These are phyloP conservation scores for Philaethria dido DNA, from an alignment of 2,888 invertebrate genomes.

Conservation along the genomic window DNA sequence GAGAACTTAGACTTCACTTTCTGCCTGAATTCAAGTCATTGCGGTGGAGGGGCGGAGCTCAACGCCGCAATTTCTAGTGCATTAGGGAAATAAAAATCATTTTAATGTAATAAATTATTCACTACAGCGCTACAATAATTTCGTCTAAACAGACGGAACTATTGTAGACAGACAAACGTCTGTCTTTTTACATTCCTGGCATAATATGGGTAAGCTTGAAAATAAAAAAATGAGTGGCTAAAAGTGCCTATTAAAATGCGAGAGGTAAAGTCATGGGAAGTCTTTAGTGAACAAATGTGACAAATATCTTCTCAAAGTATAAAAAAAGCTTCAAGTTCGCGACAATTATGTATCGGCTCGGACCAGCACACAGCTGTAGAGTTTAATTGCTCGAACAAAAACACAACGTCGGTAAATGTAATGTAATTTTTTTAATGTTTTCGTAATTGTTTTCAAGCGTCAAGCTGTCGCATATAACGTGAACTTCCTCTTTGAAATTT, in stretches of 20 bases:
- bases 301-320: constrained; percentile 21
- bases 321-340: constrained; percentile 19
- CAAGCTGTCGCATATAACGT: constrained; percentile 33
- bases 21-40: too few relatives aligned
- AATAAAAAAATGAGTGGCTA: neutral
- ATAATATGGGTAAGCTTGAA: too few relatives aligned
- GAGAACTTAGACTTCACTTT: too few relatives aligned
- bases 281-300: constrained; percentile 18
- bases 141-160: too few relatives aligned
- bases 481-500: constrained; percentile 22
- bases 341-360: constrained; percentile 20
- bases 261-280: neutral
- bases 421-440: constrained; percentile 28
- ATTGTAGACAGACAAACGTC: too few relatives aligned
- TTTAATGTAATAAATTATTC: too few relatives aligned
- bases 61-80: too few relatives aligned
- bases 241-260: neutral
- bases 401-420: constrained; percentile 19
- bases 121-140: too few relatives aligned
- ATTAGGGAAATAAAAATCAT: too few relatives aligned
- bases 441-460: constrained; percentile 37
- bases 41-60: too few relatives aligned
- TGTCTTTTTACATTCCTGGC: neutral
- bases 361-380: constrained; percentile 27
- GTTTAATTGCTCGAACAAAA: constrained; percentile 32